phyloP scores from a whole-genome alignment of 30 jellyfish, hydroid and myxozoan species.

The Aurelia sp. region DNA sequence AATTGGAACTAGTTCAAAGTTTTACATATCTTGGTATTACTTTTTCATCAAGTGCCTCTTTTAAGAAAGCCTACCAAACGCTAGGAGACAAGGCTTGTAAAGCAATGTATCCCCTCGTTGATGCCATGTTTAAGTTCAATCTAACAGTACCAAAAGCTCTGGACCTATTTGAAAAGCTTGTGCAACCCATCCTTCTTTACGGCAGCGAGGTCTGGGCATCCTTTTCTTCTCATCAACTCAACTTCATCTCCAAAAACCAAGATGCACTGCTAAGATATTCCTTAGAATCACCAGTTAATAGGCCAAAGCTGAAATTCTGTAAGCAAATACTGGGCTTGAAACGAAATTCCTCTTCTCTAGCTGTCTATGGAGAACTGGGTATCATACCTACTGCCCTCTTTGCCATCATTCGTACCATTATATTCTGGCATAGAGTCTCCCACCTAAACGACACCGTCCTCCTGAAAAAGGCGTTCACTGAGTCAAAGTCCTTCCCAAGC shows the following conservation, averaged over 20 bases:
- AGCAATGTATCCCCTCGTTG: no score
- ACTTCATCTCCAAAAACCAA: not conserved
- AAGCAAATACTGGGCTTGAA: conserved; percentile 24
- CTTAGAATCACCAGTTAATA: not conserved
- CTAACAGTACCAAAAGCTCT: no score
- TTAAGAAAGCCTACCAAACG: no score
- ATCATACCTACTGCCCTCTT: not conserved
- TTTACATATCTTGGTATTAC: no score
- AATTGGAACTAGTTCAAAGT: no score
- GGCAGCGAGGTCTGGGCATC: not conserved
- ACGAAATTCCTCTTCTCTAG: conserved; percentile 18
- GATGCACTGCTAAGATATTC: not conserved
- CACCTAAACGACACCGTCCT: not conserved
- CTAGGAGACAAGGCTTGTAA: no score
- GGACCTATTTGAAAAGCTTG: no score
- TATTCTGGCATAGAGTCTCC: conserved; percentile 25
- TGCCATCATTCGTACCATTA: conserved; percentile 6
- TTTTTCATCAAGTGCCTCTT: no score
- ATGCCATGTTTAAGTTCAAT: no score
- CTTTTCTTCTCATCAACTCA: not conserved
- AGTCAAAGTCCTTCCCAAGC: not conserved
- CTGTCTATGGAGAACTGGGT: conserved; percentile 20
- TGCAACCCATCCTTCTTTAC: not conserved
- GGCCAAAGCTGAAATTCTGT: conserved; percentile 12
- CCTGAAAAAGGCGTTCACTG: not conserved